Percentiles rank a stretch among this genome's conserved stretches.
These are phyloP conservation scores for Nerophis lumbriciformis DNA, from an alignment of 2,113 vertebrate genomes.

Conservation along the genomic window DNA sequence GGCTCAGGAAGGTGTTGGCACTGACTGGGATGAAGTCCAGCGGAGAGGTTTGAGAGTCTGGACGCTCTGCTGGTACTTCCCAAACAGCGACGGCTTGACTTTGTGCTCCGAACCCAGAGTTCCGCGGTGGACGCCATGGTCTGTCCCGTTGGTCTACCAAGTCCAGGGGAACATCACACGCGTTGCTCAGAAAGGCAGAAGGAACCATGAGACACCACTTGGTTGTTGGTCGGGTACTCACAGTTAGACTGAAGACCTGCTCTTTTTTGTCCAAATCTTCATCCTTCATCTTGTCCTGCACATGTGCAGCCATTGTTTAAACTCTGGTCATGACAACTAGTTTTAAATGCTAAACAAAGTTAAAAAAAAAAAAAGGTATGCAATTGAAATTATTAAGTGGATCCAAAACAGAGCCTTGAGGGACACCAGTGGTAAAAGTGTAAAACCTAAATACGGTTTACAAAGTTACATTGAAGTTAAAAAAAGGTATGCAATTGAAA, in stretches of 20 bases:
- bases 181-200: not conserved
- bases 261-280: constrained; percentile 8
- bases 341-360: no score
- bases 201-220: constrained; percentile 13
- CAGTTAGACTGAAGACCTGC: constrained; percentile 13
- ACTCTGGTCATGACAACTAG: no score
- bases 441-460: no score
- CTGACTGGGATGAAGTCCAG: constrained; percentile 43
- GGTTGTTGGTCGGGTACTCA: constrained; percentile 34
- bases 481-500: no score
- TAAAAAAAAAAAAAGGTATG: no score
- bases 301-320: not conserved
- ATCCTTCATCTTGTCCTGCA: constrained; percentile 37
- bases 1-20: not conserved
- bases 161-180: not conserved
- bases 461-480: no score
- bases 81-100: constrained; percentile 15
- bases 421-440: no score
- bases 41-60: constrained; percentile 60
- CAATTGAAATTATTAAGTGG: no score
- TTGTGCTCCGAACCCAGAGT: constrained; percentile 21
- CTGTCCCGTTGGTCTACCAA: not conserved
- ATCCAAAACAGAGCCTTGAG: no score
- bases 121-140: constrained; percentile 14
- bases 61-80: constrained; percentile 69